phyloP scores from a whole-genome alignment of 2,113 vertebrate genomes.

The Otis tarda region DNA sequence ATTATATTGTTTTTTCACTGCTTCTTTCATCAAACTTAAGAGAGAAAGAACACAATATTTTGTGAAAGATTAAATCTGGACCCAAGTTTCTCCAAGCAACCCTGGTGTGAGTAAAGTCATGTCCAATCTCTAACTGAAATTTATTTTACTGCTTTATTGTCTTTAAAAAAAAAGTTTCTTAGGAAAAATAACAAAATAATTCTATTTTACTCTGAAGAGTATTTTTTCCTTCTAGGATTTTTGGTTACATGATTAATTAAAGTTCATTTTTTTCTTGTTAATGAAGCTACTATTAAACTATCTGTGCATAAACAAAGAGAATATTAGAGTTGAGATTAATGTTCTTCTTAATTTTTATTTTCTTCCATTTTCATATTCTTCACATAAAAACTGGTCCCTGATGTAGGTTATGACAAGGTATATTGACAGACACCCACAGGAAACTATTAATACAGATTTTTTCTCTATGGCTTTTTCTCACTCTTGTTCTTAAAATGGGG shows the following conservation, averaged over 20 bases:
- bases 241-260: not conserved
- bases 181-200: not conserved
- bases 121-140: not conserved
- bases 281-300: not conserved
- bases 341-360: not conserved
- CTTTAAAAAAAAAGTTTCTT: not conserved
- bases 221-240: not conserved
- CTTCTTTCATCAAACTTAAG: not conserved
- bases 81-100: not conserved
- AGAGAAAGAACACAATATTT: not conserved
- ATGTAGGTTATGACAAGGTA: slow-evolving; percentile 17
- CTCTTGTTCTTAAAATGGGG: not conserved
- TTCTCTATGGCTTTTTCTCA: not conserved
- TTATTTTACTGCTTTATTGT: not conserved
- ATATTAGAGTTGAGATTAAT: not conserved
- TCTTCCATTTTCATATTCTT: slow-evolving; percentile 10
- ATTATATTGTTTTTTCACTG: not conserved
- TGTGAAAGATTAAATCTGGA: not conserved
- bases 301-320: not conserved
- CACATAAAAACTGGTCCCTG: not conserved
- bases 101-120: not conserved
- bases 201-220: not conserved
- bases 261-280: not conserved
- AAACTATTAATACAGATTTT: slow-evolving; percentile 13
- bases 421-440: slow-evolving; percentile 7